Evolutionary conservation across 2,113 vertebrate genomes (phyloP).

Genomic region (Dendrocopos noguchii): DNA sequence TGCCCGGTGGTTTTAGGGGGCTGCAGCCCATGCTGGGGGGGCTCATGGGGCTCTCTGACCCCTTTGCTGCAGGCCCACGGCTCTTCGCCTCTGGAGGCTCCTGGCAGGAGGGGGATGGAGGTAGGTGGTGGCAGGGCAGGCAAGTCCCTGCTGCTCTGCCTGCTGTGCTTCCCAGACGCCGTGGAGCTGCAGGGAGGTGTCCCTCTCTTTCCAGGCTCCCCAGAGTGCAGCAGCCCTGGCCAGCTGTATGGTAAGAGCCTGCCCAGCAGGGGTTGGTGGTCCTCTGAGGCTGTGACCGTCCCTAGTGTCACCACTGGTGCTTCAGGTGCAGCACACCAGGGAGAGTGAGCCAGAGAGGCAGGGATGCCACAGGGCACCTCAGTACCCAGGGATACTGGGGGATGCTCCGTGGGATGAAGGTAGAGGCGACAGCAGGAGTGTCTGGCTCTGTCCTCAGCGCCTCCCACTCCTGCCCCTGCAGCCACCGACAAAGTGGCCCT

Average conservation of each 20-base stretch:
- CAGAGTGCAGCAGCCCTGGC: neutral
- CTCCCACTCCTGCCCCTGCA: neutral
- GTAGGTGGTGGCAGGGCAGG: neutral
- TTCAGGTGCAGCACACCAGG: neutral
- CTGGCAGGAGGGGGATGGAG: slow-evolving; percentile 39
- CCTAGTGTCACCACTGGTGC: neutral
- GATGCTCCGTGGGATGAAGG: neutral
- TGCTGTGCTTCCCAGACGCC: fast-evolving
- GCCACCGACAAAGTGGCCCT: slow-evolving; percentile 91
- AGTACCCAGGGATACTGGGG: neutral
- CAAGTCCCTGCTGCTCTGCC: neutral
- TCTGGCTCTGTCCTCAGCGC: fast-evolving
- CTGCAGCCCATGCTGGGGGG: neutral
- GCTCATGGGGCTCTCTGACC: neutral
- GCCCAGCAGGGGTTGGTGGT: neutral
- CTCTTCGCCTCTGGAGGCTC: slow-evolving; percentile 36
- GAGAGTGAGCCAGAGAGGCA: fast-evolving
- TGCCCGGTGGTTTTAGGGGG: fast-evolving
- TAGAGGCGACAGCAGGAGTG: neutral
- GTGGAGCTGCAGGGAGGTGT: fast-evolving
- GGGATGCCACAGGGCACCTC: neutral
- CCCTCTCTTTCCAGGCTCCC: slow-evolving; percentile 26
- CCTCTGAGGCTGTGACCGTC: neutral
- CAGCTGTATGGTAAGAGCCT: slow-evolving; percentile 40
- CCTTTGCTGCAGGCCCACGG: neutral